These are phyloP conservation scores for Brachypalpus laphriformis DNA, from an alignment of 2,888 invertebrate genomes.

Conservation along the genomic window DNA sequence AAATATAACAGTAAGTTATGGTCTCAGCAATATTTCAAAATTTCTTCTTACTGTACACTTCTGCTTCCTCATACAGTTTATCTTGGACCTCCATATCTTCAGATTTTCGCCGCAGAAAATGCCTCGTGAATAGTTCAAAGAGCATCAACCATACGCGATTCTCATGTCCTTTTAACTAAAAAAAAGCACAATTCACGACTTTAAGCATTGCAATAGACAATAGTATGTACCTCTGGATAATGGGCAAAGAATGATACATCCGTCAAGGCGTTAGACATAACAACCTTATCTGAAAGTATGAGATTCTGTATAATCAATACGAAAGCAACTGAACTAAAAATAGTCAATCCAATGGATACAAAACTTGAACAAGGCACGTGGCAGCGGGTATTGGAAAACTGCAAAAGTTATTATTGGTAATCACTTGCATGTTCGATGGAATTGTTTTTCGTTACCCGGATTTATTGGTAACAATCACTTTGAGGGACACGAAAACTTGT, in stretches of 20 bases:
- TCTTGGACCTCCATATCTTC: conserved; percentile 78
- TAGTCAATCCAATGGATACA: background rate
- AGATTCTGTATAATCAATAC: conserved; percentile 29
- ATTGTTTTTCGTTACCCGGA: conserved; percentile 29
- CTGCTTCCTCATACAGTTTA: conserved; percentile 78
- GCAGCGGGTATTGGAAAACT: conserved; percentile 19
- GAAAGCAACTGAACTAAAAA: background rate
- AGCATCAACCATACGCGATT: conserved; percentile 84
- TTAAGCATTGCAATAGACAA: background rate
- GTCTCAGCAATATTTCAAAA: background rate
- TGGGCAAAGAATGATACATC: conserved; percentile 83
- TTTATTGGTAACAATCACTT: conserved; percentile 50
- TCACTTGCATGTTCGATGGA: conserved; percentile 50
- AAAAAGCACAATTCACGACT: too few relatives aligned
- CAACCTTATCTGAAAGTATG: conserved; percentile 82
- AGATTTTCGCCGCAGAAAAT: conserved; percentile 82
- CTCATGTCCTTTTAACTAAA: conserved; percentile 79
- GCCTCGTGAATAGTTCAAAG: conserved; percentile 84
- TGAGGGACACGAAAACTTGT: conserved; percentile 44
- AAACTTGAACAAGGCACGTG: background rate
- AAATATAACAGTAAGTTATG: too few relatives aligned
- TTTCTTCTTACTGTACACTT: conserved; percentile 77
- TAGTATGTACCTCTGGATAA: conserved; percentile 78
- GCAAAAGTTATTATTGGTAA: conserved; percentile 16
- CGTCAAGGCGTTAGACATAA: conserved; percentile 83